Evolutionary conservation across 2,113 vertebrate genomes (phyloP), one percentile per base, ranked within the genome.

Genomic region (Pica pica): DNA sequence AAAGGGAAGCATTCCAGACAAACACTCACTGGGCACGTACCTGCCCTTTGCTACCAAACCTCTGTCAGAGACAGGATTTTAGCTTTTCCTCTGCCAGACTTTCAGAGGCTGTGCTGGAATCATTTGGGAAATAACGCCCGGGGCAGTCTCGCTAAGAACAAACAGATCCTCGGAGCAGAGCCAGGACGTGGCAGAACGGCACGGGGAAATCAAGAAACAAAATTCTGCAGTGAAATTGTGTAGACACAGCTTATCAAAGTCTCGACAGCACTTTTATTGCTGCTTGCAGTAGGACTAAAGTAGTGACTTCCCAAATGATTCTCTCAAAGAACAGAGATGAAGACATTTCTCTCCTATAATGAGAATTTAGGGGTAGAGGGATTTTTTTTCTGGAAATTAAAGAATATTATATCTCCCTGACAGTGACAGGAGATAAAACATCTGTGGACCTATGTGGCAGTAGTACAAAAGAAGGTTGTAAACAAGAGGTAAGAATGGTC

Each of bases 11-110:
- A 9, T 20, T 84, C 39, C 9, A 23, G 20, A 84, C 12, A 37
- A 77, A 33, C 0, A 0, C 27, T 79, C 6, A 0, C 46, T 24
- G 63, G 26, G 23, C 4, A 9, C 1, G 0, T 8, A 35, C 19
- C 30, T 78, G 67, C 35, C 52, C 52, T 81, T 78, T 27, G 52
- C 64, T 27, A 49, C 52, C 42, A 75, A 46, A 24, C 30, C 65
- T 41, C 50, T 50, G n/a, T 3, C 9, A 31, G 28, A 69, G 35
- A 27, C 52, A 37, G 64, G 39, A 89, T 71, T 65, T n/a, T 2
- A 83, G 87, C 44, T 64, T 57, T 41, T 79, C 60, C 77, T 82
- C 41, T 57, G 35, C 61, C 56, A 60, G 16, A 12, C 75, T 78
- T 87, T 84, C 73, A 78, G 83, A 93, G 28, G 16, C 71, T 68